These are phyloP conservation scores for Eclectus roratus DNA, from an alignment of 2,113 vertebrate genomes.

Conservation along the genomic window DNA sequence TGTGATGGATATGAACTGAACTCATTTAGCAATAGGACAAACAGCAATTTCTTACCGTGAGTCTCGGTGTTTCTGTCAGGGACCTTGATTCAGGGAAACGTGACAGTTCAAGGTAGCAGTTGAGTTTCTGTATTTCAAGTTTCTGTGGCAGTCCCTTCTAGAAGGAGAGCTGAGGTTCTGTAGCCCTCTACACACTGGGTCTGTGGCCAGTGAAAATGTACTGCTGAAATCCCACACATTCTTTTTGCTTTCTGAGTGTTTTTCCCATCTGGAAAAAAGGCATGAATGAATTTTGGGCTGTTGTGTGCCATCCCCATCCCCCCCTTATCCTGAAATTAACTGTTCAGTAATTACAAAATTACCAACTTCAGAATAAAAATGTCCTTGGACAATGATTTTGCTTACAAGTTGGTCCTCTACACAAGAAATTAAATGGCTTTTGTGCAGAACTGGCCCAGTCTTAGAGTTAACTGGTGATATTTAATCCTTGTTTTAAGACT, in stretches of 20 bases:
- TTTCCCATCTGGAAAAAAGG: neutral
- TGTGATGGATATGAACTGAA: conserved; percentile 27
- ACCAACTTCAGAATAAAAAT: neutral
- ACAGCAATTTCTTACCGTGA: neutral
- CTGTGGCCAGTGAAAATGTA: neutral
- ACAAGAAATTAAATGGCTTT: neutral
- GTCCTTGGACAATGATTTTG: neutral
- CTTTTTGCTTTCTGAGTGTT: neutral
- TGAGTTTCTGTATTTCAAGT: neutral
- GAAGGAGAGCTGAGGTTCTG: neutral
- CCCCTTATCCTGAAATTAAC: neutral
- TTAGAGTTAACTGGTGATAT: neutral
- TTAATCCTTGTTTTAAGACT: neutral
- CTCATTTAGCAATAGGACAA: neutral
- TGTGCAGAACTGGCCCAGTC: neutral
- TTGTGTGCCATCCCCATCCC: rapidly evolving
- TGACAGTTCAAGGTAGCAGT: neutral
- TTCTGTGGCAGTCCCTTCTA: neutral
- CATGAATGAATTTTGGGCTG: neutral
- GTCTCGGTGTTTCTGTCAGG: neutral
- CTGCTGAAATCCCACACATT: neutral
- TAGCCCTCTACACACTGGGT: neutral
- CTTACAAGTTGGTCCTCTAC: neutral
- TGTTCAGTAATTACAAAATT: neutral
- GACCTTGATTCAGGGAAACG: neutral